phyloP scores from a whole-genome alignment of 2,113 vertebrate species.

The Trochalopteron elliotii region DNA sequence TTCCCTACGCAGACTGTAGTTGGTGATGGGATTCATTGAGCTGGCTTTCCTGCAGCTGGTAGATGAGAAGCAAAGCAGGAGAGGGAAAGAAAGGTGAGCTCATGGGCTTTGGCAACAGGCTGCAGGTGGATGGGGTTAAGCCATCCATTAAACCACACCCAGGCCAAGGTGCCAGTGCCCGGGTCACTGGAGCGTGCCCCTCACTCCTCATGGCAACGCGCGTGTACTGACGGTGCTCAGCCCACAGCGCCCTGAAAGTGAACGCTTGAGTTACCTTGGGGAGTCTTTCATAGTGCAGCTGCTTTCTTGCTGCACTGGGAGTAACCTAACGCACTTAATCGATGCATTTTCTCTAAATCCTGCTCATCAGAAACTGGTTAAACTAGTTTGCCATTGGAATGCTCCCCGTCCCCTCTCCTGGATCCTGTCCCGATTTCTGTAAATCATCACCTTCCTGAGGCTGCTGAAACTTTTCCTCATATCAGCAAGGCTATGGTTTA shows the following conservation, averaged over 20 bases:
- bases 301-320: not conserved
- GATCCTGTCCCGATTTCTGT: conserved; percentile 48
- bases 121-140: not conserved
- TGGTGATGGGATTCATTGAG: not conserved
- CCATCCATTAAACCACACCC: not conserved
- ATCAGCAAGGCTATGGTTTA: not conserved
- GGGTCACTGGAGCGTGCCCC: not conserved
- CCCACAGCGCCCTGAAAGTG: not conserved
- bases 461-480: conserved; percentile 7
- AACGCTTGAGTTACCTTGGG: not conserved
- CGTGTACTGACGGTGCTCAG: accelerated
- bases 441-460: conserved; percentile 60
- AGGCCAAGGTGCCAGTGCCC: not conserved
- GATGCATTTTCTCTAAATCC: not conserved
- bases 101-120: not conserved
- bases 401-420: not conserved
- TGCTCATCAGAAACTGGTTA: conserved; percentile 53
- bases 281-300: not conserved
- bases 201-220: accelerated
- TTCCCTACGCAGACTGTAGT: not conserved
- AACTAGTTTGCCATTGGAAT: conserved; percentile 51
- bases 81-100: not conserved
- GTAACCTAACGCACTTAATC: not conserved
- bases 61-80: not conserved
- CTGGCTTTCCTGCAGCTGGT: not conserved